Conservation (phyloP, 2,113 vertebrate species). For the Gavia stellata region DNA sequence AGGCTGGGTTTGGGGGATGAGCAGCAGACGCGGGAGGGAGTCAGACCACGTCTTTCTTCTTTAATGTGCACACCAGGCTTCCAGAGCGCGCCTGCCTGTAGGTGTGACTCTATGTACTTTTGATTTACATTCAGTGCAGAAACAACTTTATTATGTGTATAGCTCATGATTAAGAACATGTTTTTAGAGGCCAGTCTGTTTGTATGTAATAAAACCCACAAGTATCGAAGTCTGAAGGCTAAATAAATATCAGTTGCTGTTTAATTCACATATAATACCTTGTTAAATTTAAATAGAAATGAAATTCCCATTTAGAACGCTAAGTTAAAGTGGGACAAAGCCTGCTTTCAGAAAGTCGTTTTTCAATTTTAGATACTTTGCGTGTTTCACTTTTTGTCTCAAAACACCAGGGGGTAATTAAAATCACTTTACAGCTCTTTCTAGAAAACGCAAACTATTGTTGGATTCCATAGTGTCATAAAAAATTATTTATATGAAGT, state of each 20-base stretch:
- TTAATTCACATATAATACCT: constrained; percentile 28
- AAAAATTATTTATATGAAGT: constrained; percentile 27
- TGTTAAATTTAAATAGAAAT: constrained; percentile 35
- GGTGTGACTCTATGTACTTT: not conserved
- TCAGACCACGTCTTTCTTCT: not conserved
- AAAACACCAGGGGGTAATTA: constrained; percentile 42
- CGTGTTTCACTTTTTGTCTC: constrained; percentile 30
- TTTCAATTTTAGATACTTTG: constrained; percentile 6
- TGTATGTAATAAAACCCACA: not conserved
- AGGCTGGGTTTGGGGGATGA: not conserved
- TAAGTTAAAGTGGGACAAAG: constrained; percentile 8
- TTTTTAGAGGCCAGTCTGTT: not conserved
- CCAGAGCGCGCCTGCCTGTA: not conserved
- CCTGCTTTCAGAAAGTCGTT: constrained; percentile 29
- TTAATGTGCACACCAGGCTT: not conserved
- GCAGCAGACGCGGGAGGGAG: not conserved
- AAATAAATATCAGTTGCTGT: constrained; percentile 12
- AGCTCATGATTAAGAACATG: constrained; percentile 21
- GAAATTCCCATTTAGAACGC: not conserved
- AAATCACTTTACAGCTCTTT: constrained; percentile 39
- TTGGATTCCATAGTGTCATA: not conserved
- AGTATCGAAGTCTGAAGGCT: not conserved
- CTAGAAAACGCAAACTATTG: constrained; percentile 37
- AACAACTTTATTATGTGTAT: not conserved
- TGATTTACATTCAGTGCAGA: not conserved